Percentiles rank a stretch among this genome's conserved stretches.
Evolutionary conservation across 2,797 vertebrate species (phyloP).

Genomic region (Bovichtus variegatus): DNA sequence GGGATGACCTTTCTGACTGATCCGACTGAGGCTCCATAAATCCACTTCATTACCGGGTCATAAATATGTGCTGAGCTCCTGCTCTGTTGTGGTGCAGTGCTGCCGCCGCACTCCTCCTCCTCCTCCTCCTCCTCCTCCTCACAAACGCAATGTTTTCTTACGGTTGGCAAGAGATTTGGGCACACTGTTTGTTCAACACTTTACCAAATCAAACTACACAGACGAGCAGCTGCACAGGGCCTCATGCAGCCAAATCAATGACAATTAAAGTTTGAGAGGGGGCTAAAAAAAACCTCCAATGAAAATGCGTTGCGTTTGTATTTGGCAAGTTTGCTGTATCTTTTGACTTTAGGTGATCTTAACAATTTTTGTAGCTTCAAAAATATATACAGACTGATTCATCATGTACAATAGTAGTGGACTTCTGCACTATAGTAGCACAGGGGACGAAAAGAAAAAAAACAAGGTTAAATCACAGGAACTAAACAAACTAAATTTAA

Average conservation of each 20-base stretch:
- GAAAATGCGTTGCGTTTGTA: not conserved
- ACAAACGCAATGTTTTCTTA: conserved; percentile 18
- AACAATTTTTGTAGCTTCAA: not conserved
- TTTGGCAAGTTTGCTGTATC: not conserved
- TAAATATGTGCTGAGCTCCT: conserved; percentile 64
- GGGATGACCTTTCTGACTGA: conserved; percentile 71
- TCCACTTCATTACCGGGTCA: conserved; percentile 74
- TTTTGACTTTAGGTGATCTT: not conserved
- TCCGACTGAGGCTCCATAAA: conserved; percentile 73
- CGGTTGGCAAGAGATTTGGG: not conserved
- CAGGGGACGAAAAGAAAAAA: not conserved
- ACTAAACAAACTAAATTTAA: not conserved
- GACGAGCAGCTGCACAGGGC: not conserved
- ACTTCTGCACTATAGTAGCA: not conserved
- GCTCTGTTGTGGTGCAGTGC: conserved; percentile 50
- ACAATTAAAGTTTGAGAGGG: not conserved
- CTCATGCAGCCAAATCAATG: not conserved
- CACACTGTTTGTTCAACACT: not conserved
- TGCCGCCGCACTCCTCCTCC: conserved; percentile 1
- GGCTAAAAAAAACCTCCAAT: not conserved
- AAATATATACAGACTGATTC: not conserved
- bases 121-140: not conserved
- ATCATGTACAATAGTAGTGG: not conserved
- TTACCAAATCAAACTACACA: conserved; percentile 3
- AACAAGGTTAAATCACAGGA: not conserved